A percentile compares a stretch with the other conserved stretches of the same genome.
Evolutionary conservation across 35 echinoderm and acorn worm species (phyloP).

Genomic region (Apostichopus californicus): DNA sequence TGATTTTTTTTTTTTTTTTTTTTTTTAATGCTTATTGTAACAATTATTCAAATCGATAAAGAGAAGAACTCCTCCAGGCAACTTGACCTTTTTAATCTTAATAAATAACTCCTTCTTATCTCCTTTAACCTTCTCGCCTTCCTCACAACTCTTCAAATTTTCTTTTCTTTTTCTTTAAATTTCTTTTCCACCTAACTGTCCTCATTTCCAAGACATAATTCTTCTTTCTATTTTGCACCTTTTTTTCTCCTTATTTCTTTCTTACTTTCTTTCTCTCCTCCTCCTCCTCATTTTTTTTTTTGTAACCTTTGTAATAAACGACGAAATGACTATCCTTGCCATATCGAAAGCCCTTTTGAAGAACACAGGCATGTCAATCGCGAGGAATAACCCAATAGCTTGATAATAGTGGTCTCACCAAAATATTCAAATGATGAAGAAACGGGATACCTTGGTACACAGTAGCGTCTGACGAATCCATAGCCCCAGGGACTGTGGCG

Average conservation of each 20-base stretch:
- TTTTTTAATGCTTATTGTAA: not conserved
- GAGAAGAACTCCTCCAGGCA: conserved; percentile 1
- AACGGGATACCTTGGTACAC: conserved; percentile 31
- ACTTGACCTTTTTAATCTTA: conserved; percentile 23
- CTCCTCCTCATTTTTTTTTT: not conserved
- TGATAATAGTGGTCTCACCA: conserved; percentile 6
- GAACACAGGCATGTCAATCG: conserved; percentile 9
- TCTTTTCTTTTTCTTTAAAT: conserved; percentile 3
- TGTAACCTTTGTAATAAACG: not conserved
- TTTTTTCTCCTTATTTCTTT: not conserved
- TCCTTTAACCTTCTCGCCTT: not conserved
- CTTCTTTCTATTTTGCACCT: not conserved
- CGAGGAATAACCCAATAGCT: conserved; percentile 13
- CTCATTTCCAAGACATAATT: not conserved
- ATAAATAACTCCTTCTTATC: not conserved
- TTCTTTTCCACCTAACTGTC: conserved; percentile 11
- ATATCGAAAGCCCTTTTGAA: not conserved
- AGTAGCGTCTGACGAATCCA: conserved; percentile 20
- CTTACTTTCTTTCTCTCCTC: not conserved
- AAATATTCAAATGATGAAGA: conserved; percentile 29
- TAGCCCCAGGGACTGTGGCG: conserved; percentile 24
- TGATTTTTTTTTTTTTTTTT: not conserved
- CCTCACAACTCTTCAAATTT: not conserved
- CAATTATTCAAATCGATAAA: conserved; percentile 33
- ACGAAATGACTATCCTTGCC: not conserved